Base-by-base conservation (phyloP, 1,140 invertebrate genomes). In the Forficula auricularia region DNA sequence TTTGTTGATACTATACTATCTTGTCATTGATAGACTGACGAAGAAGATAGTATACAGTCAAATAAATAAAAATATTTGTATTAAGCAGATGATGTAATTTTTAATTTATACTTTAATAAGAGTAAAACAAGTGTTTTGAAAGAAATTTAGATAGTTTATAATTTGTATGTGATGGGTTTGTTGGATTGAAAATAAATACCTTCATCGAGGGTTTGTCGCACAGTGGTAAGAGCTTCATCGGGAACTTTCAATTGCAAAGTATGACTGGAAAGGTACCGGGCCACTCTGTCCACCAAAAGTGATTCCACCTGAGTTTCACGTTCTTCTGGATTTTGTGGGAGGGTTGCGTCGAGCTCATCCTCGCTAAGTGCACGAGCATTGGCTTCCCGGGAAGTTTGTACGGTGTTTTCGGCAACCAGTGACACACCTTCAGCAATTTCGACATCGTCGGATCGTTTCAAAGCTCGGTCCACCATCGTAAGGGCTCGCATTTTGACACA, bases 191-290 rank as follows among this genome's bases (percentile, higher is more conserved):
- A n/a, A n/a, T n/a, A 44, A 48, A 57, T 60, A 70, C 67, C 66
- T 64, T 70, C 68, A 58, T 50, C 67, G 52, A 67, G 68, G 48
- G 69, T 76, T 43, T 68, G 70, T 65, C 69, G 77, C 62, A 79
- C 70, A 50, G 76, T 73, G 48, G 70, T 66, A 46, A 79, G 67
- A 45, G 74, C 65, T 16, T 70, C 68, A 44, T 73, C 73, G 16
- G 81, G 80, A 10, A 83, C 60, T 56, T 76, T 79, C 46, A 84
- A 71, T 57, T 84, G 79, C 34, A 84, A 67, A 12, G 79, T 81
- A 58, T 82, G 79, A 40, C 75, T 77, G 47, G 78, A 73, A 38
- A 85, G 65, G 67, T 82, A 83, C 44, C 74, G 71, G 43, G 75
- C 70, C 20, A 79, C 68, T 34, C 74, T 71, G 50, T 86, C 79